These are phyloP conservation scores for Cyrtonyx montezumae DNA, from an alignment of 2,113 vertebrate species.

Conservation along the genomic window DNA sequence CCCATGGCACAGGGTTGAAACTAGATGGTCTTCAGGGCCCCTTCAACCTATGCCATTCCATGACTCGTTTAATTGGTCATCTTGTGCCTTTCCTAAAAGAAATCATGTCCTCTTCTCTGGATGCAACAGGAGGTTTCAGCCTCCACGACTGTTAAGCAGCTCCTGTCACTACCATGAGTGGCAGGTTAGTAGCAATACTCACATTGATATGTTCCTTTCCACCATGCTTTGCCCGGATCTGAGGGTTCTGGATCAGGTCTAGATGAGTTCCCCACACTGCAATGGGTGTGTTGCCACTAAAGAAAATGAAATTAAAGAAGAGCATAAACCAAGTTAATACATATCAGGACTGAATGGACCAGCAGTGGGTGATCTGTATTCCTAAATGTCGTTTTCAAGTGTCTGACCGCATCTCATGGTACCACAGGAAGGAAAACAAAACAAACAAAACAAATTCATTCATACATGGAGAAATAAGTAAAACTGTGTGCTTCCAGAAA, in stretches of 20 bases:
- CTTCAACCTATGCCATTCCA: background rate
- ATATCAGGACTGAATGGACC: background rate
- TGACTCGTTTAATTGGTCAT: background rate
- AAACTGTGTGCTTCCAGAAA: background rate
- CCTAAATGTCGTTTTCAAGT: background rate
- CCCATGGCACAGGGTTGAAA: background rate
- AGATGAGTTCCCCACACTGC: conserved; percentile 94
- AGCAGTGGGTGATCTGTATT: background rate
- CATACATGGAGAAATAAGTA: background rate
- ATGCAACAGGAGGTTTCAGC: background rate
- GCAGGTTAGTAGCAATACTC: conserved; percentile 65
- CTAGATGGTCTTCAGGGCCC: background rate
- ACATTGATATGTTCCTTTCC: conserved; percentile 93
- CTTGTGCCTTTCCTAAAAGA: background rate
- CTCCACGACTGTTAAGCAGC: background rate
- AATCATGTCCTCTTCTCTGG: background rate
- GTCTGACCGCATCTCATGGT: accelerated
- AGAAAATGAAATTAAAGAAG: background rate
- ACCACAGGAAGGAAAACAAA: background rate
- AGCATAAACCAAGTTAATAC: background rate
- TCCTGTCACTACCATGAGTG: background rate
- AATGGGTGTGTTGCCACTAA: conserved; percentile 93
- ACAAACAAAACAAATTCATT: background rate
- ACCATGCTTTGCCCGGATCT: conserved; percentile 95
- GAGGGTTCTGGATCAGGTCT: conserved; percentile 96